A percentile compares a stretch with the other conserved stretches of the same genome.
Evolutionary conservation across 2,113 vertebrate genomes (phyloP).

Genomic region (Probosciger aterrimus): DNA sequence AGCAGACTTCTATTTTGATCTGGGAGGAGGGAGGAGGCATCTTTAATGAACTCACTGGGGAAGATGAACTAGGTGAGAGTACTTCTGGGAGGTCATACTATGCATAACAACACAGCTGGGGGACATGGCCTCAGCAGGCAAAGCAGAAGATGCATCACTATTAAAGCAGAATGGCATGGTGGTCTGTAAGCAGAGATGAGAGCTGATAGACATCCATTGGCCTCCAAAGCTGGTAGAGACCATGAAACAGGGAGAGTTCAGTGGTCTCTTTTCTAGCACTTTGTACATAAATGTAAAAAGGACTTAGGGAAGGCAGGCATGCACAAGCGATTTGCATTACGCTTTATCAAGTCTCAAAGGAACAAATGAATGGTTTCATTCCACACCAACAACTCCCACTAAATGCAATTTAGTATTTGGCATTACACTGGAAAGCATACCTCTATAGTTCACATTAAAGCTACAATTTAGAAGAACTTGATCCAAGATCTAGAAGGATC

Average conservation of each 20-base stretch:
- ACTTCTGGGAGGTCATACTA: neutral
- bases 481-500: neutral
- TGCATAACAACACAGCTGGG: neutral
- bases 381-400: neutral
- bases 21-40: neutral
- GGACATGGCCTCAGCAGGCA: neutral
- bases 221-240: neutral
- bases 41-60: neutral
- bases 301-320: neutral
- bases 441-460: neutral
- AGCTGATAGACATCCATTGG: neutral
- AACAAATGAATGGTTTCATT: neutral
- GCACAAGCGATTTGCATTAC: neutral
- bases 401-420: neutral
- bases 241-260: neutral
- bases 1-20: neutral
- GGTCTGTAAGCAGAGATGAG: neutral
- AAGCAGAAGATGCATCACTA: neutral
- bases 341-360: neutral
- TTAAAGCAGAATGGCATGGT: neutral
- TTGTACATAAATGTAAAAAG: neutral
- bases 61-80: neutral
- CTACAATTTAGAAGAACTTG: neutral
- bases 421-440: neutral
- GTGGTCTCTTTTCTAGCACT: neutral